These are phyloP conservation scores for Aythya baeri DNA, from an alignment of 2,113 vertebrate species.

Conservation along the genomic window DNA sequence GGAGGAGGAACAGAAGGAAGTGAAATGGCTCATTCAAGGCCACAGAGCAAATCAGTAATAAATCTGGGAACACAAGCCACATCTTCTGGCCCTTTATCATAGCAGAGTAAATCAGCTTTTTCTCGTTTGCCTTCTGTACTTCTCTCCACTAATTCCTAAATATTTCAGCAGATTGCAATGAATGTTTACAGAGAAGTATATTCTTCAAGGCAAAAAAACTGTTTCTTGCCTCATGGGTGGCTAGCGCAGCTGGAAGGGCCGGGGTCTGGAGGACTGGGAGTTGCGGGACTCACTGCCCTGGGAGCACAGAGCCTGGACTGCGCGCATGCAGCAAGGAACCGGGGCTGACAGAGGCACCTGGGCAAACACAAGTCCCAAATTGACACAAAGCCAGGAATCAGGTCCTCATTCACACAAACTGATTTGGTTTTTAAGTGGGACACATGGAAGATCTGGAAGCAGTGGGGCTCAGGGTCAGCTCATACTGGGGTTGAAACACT, in stretches of 20 bases:
- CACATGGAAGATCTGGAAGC: not conserved
- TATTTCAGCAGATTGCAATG: not conserved
- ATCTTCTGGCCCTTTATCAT: not conserved
- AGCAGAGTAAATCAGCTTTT: not conserved
- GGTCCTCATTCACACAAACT: not conserved
- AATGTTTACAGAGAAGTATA: not conserved
- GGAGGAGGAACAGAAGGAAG: not conserved
- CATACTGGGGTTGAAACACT: not conserved
- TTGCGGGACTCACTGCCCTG: not conserved
- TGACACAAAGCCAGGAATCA: not conserved
- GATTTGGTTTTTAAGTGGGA: too few species aligned
- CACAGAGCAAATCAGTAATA: not conserved
- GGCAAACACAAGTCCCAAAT: not conserved
- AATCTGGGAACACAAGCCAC: not conserved
- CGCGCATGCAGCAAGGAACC: not conserved
- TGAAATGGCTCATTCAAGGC: not conserved
- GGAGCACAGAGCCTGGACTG: not conserved
- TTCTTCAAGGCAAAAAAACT: not conserved
- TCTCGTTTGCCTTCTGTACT: not conserved
- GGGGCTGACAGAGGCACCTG: not conserved
- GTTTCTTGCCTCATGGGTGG: not conserved
- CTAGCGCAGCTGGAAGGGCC: not conserved
- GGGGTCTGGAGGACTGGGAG: not conserved
- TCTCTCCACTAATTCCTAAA: not conserved
- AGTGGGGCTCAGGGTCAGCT: rapidly evolving